Evolutionary conservation across 2,888 invertebrate genomes (phyloP).

Genomic region (Chaetogeoica ovagalla): DNA sequence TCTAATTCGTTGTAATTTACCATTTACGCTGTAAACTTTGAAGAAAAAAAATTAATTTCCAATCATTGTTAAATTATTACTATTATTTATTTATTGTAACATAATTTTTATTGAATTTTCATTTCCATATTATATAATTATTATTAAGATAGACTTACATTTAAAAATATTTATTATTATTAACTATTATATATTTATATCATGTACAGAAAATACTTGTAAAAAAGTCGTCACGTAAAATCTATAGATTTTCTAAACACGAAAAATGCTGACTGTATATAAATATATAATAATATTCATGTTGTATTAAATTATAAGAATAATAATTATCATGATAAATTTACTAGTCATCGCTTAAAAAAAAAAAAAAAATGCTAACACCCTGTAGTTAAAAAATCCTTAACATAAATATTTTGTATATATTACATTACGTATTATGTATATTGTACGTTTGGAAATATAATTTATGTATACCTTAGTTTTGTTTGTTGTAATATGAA

Average conservation of each 20-base stretch:
- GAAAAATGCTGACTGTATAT: background rate
- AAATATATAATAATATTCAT: slow-evolving; percentile 6
- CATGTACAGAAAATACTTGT: slow-evolving; percentile 28
- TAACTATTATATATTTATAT: background rate
- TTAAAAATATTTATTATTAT: background rate
- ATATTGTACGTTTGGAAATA: slow-evolving; percentile 28
- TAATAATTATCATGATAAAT: slow-evolving; percentile 37
- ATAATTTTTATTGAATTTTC: slow-evolving; percentile 39
- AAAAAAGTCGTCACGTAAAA: background rate
- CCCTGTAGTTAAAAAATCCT: slow-evolving; percentile 27
- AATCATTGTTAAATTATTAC: slow-evolving; percentile 41
- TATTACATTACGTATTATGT: background rate
- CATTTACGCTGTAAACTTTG: slow-evolving; percentile 18
- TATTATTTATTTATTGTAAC: slow-evolving; percentile 35
- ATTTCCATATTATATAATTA: too few species aligned
- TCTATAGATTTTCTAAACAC: background rate
- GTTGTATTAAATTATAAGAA: background rate
- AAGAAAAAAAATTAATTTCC: slow-evolving; percentile 31
- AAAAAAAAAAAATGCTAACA: slow-evolving; percentile 39
- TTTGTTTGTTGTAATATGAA: background rate
- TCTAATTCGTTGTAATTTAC: slow-evolving; percentile 29
- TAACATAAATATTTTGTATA: background rate
- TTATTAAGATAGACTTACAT: too few species aligned
- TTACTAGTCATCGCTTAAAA: slow-evolving; percentile 46
- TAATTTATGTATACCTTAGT: slow-evolving; percentile 7